phyloP scores from a whole-genome alignment of 1,140 invertebrate genomes.

The Drosophila fuyamai region DNA sequence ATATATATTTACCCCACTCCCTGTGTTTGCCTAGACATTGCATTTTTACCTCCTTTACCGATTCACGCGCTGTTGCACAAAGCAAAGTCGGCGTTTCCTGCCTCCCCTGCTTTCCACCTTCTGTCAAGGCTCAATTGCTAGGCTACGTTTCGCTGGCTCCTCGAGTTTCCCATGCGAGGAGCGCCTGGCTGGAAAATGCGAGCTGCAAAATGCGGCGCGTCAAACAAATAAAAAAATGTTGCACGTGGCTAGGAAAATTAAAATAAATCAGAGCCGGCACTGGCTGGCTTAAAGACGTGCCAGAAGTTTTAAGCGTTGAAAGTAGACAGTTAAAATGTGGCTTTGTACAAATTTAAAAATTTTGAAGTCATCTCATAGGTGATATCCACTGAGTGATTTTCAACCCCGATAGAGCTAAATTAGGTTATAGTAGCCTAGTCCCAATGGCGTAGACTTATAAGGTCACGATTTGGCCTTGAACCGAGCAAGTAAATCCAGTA shows the following conservation, averaged over 20 bases:
- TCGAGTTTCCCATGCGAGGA: constrained; percentile 27
- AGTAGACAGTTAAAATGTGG: background rate
- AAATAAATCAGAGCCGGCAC: constrained; percentile 31
- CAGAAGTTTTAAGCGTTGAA: background rate
- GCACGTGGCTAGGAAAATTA: constrained; percentile 56
- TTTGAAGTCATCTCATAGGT: too few species aligned
- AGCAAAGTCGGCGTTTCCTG: constrained; percentile 74
- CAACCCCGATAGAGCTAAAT: too few species aligned
- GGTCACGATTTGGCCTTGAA: too few species aligned
- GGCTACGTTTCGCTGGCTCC: constrained; percentile 54
- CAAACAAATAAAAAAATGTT: constrained; percentile 65
- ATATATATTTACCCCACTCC: constrained; percentile 15
- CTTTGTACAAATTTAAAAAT: background rate
- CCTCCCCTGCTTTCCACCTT: constrained; percentile 3
- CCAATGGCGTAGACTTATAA: too few species aligned
- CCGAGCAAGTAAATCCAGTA: too few species aligned
- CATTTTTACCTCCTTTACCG: constrained; percentile 56
- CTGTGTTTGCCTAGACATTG: constrained; percentile 67
- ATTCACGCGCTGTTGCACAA: constrained; percentile 77
- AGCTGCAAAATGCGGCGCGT: constrained; percentile 42
- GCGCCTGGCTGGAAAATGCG: constrained; percentile 27
- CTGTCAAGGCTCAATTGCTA: constrained; percentile 55
- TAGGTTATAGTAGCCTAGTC: too few species aligned
- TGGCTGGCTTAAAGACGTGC: constrained; percentile 4
- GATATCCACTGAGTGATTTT: too few species aligned